A percentile compares a stretch with the other conserved stretches of the same genome.
These are phyloP conservation scores for Drosophila mauritiana DNA, from an alignment of 1,140 invertebrate species.

Conservation along the genomic window DNA sequence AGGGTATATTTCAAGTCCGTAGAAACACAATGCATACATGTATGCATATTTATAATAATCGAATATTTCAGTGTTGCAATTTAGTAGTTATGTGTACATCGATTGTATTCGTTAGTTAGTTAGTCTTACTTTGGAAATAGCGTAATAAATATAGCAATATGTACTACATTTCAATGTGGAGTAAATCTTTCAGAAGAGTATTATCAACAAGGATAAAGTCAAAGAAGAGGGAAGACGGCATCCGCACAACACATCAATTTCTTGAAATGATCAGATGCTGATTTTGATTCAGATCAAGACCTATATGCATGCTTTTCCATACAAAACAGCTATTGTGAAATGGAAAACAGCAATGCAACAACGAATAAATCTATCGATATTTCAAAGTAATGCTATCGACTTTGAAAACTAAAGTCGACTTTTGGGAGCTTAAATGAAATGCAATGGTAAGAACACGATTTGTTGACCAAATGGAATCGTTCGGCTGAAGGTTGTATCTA, in stretches of 20 bases:
- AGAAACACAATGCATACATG: too few species aligned
- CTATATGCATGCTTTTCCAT: not conserved
- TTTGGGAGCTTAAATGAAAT: not conserved
- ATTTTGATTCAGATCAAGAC: not conserved
- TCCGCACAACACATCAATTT: not conserved
- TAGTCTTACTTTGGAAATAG: too few species aligned
- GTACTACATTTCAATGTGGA: not conserved
- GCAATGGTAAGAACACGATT: not conserved
- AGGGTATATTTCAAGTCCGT: too few species aligned
- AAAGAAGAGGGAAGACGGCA: not conserved
- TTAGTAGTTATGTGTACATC: too few species aligned
- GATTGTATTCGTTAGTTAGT: too few species aligned
- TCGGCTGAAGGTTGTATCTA: not conserved
- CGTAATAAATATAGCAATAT: not conserved
- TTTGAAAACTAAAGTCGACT: not conserved
- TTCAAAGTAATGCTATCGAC: too few species aligned
- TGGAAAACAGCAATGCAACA: slow-evolving; percentile 1
- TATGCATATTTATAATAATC: too few species aligned
- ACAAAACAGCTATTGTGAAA: not conserved
- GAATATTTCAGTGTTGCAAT: too few species aligned
- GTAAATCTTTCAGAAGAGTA: not conserved
- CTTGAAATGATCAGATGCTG: not conserved
- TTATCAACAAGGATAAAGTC: not conserved
- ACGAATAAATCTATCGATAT: not conserved
- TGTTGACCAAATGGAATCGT: not conserved